Evolutionary conservation across 2,797 vertebrate species (phyloP), one percentile per base, ranked within the genome.

Genomic region (Ammospiza maritima): DNA sequence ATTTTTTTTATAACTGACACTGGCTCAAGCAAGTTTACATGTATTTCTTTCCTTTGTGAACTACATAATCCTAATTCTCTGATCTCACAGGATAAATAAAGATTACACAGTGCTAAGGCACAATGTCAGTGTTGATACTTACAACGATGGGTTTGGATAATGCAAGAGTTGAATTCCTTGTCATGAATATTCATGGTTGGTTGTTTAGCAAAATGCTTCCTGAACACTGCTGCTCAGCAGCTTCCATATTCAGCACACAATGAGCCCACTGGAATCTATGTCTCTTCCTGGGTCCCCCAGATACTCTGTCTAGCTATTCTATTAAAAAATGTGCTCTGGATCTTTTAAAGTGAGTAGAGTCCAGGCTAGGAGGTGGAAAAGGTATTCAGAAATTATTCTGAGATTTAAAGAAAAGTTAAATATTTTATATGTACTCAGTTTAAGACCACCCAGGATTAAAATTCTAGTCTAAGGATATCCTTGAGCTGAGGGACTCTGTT

Each of bases 81-180:
- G 83, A 93, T 85, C 54, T 91, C 81, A 81, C 12, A 51, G 70
- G 36, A 78, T 84, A 92, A 91, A 90, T 26, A 75, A 85, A 69
- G 83, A 92, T 90, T 73, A 88, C 32, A 44, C 8, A 82, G n/a
- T 30, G 38, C 32, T 70, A 73, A 62, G 44, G 56, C 61, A 80
- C 38, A 73, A 48, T 32, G 36, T 88, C 83, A 67, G 34, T 50
- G 34, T 34, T 21, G 57, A 70, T 76, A 73, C 30, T 66, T 66
- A 30, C 8, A 85, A 73, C 23, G 79, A 13, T 13, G 44, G 38
- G 34, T 66, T 62, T 73, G 29, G 84, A 45, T 54, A 90, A 70
- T 42, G 34, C 29, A 76, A 57, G 34, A 91, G 56, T 51, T 73
- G 11, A 76, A 73, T 76, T 88, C 26, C 60, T 76, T 66, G 44